Evolutionary conservation across 2,888 invertebrate species (phyloP), one percentile per base, ranked within the genome.

Genomic region (Entomobrya proxima): DNA sequence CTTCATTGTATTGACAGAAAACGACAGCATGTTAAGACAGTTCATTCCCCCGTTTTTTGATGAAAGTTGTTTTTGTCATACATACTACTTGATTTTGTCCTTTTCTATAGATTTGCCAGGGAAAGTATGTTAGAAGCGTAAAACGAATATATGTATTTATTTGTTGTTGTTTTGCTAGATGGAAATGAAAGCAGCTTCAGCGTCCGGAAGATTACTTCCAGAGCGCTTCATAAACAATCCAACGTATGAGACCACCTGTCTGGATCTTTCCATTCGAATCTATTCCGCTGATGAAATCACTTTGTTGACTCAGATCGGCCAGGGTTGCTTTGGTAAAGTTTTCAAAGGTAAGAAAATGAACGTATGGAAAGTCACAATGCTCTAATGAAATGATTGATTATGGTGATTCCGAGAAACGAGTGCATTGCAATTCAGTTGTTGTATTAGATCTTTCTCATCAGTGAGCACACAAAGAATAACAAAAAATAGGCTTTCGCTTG

Each of bases 271-370:
- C 77, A 94, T 95, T 15, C 94, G 94, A 15, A 93, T 95, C 64
- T 92, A 96, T 58, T 93, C 93, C 72, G 93, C 94, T 74, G 95
- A 95, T 86, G 94, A 94, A 2, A 93, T 97, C 30, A 93, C 93
- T 13, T 95, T 96, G 91, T 92, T 95, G 4, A 94, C 95, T 90
- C 96, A 96, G 91, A 95, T 97, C 76, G 97, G 97, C 1, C 96
- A 97, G 91, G 97, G 97, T 0, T 96, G 96, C 91, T 97, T 96
- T 91, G 97, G 97, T 37, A 96, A 96, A 92, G 97, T 97, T 61
- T 96, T 94, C 91, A 96, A 95, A 95, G 97, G 97, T 96, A 92
- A 90, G 91, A 2, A 21, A 69, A 69, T 27, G 7, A 13, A 67
- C 15, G n/a, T n/a, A n/a, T n/a, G n/a, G n/a, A n/a, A n/a, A n/a